Evolutionary conservation across 53 echinoderm and acorn worm genomes (phyloP), one percentile per base, ranked within the genome.

Genomic region (Astropecten irregularis): DNA sequence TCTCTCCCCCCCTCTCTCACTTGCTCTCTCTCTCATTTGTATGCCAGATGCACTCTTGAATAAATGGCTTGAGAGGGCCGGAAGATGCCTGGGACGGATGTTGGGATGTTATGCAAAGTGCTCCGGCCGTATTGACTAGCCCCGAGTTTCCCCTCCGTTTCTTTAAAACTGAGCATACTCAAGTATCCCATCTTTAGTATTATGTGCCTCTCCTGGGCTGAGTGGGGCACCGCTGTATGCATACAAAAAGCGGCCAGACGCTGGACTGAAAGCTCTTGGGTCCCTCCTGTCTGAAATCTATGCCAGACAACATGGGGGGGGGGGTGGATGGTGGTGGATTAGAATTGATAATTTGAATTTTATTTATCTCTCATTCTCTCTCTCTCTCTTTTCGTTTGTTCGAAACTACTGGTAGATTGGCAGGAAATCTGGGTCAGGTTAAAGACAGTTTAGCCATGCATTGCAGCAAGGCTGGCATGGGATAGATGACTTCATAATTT

Each of bases 41-140:
- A 79, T 79, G 40, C 79, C 47, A 29, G 4, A 61, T 60, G 79
- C 79, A 60, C 79, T 48, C 61, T 79, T 79, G 62, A 79, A 79
- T 62, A 79, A 79, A 79, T 79, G 79, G 79, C 61, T n/a, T n/a
- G 37, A 55, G 40, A 55, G 56, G 51, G 74, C 74, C 74, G 74
- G 55, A 74, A 55, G 79, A 40, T 56, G 42, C 40, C 25, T 42
- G 46, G 40, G 50, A 32, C 79, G 79, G 79, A 79, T 79, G 79
- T 62, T 62, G 60, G 79, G 79, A 79, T 62, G 79, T 79, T 60
- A 79, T 79, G 79, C 79, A 79, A 62, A 79, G 79, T 79, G 62
- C 79, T 79, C 32, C 20, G n/a, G 47, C 29, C 31, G 62, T 79
- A 79, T 79, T 79, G 79, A 79, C 62, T 60, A 47, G 79, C 62